Evolutionary conservation across 2,888 invertebrate genomes (phyloP), one percentile per base, ranked within the genome.

Genomic region (Morpho helenor): DNA sequence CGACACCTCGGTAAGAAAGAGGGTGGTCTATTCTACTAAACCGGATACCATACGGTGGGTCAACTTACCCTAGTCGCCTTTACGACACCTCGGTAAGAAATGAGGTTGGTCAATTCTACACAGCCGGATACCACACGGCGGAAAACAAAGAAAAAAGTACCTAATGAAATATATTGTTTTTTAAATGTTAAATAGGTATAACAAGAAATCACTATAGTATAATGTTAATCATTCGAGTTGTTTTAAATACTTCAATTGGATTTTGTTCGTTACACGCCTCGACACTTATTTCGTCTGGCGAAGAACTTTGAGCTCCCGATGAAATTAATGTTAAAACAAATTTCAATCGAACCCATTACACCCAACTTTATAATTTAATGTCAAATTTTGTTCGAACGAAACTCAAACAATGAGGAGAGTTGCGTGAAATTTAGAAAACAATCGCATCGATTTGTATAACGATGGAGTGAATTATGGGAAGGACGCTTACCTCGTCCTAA

Each of bases 311-410:
- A 62, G 65, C 63, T 66, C 57, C 45, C 49, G 62, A 74, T 70
- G 67, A 77, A 79, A 76, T 80, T 78, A 73, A 77, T 72, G 75
- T 73, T 75, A 67, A 74, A 80, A 76, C 77, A 77, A 80, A 76
- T 77, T 81, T 76, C 75, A 76, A 78, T 78, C 76, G 73, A 74
- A 77, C 67, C 73, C 74, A 72, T 75, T 77, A 70, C 74, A 72
- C 59, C 66, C 63, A 78, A 79, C 75, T 80, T 79, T 71, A 71
- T 77, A 74, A 78, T 78, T 76, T 77, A 77, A 80, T 76, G 76
- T 76, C 68, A 68, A 68, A 70, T 73, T 79, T 73, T 71, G 74
- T 74, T 77, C 71, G 69, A 66, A 64, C 59, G 61, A 53, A 66
- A 61, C 54, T 64, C 59, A 62, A 61, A 60, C 61, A 61, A 65